These are phyloP conservation scores for Diploptera punctata DNA, from an alignment of 2,888 invertebrate species.

Conservation along the genomic window DNA sequence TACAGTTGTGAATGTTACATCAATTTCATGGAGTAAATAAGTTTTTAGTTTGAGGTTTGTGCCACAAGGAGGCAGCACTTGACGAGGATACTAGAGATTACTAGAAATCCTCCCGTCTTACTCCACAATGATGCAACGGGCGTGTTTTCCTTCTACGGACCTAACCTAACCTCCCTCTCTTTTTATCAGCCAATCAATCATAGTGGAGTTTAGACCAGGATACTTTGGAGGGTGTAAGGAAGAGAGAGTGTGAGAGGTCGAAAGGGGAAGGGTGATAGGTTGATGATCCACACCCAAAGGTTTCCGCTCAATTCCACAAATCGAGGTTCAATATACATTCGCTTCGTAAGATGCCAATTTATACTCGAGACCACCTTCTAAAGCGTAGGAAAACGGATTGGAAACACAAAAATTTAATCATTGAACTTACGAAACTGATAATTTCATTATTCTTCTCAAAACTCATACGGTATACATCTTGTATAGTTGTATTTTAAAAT, in stretches of 20 bases:
- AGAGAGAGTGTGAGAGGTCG: not conserved
- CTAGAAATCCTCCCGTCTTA: constrained; percentile 18
- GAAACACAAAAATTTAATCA: too few species aligned
- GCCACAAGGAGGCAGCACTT: constrained; percentile 33
- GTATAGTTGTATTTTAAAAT: too few species aligned
- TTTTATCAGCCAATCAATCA: constrained; percentile 43
- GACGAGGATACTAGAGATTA: constrained; percentile 32
- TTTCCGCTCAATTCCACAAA: constrained; percentile 42
- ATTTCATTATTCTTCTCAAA: too few species aligned
- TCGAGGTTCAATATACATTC: constrained; percentile 37
- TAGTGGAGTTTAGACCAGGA: constrained; percentile 39
- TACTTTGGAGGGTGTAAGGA: constrained; percentile 3
- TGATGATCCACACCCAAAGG: constrained; percentile 39
- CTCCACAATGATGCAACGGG: constrained; percentile 27
- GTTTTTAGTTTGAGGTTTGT: constrained; percentile 30
- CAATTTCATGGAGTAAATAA: too few species aligned
- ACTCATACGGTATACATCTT: too few species aligned
- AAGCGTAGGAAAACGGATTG: too few species aligned
- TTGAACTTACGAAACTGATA: too few species aligned
- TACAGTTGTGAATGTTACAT: too few species aligned
- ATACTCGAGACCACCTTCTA: not conserved
- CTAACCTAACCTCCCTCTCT: constrained; percentile 13
- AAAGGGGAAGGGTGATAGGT: not conserved
- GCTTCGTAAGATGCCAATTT: not conserved
- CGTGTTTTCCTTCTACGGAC: constrained; percentile 20